Evolutionary conservation across 2,113 vertebrate species (phyloP).

Genomic region (Sakesphorus luctuosus): DNA sequence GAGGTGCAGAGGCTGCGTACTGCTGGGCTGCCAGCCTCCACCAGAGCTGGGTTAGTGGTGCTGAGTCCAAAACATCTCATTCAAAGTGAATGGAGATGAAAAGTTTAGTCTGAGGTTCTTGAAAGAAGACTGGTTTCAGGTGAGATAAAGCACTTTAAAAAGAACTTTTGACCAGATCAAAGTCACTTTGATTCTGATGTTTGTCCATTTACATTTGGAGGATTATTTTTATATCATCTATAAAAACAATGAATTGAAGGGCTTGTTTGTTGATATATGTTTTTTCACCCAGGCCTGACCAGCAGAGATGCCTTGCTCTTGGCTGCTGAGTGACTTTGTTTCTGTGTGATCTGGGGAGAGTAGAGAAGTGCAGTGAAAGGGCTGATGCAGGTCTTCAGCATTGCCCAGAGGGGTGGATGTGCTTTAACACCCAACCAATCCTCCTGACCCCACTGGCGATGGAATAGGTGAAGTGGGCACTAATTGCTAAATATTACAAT

Average conservation of each 20-base stretch:
- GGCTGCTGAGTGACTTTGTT: slow-evolving; percentile 18
- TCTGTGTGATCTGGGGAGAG: neutral
- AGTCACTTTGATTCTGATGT: neutral
- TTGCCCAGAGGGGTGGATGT: neutral
- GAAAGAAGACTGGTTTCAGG: neutral
- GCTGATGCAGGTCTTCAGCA: neutral
- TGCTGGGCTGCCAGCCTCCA: neutral
- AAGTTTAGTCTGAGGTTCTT: neutral
- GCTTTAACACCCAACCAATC: neutral
- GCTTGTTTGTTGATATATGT: neutral
- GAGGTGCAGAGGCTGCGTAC: neutral
- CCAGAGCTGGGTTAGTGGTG: neutral
- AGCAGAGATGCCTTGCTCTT: neutral
- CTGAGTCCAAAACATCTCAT: neutral
- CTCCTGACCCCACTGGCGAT: neutral
- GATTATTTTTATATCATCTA: neutral
- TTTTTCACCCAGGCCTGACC: slow-evolving; percentile 13
- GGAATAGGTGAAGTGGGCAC: slow-evolving; percentile 16
- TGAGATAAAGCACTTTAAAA: neutral
- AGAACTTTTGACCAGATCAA: neutral
- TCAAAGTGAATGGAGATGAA: neutral
- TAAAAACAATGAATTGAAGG: neutral
- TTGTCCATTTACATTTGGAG: neutral
- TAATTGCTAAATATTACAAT: slow-evolving; percentile 17
- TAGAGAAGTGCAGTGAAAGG: neutral